These are phyloP conservation scores for Corapipo altera DNA, from an alignment of 2,113 vertebrate genomes.

Conservation along the genomic window DNA sequence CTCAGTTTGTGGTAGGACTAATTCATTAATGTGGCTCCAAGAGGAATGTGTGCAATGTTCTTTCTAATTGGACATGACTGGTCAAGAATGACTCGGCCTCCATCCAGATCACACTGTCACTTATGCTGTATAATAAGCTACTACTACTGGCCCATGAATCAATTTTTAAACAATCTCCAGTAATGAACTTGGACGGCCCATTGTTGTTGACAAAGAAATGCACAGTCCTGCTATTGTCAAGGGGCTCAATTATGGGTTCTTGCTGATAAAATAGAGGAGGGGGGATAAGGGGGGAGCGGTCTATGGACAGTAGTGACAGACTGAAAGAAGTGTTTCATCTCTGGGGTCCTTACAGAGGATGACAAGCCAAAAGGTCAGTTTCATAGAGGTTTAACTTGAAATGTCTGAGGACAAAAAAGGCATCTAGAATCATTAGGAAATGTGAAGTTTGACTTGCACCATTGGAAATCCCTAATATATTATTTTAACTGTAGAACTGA, in stretches of 20 bases:
- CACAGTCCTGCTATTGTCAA: slow-evolving; percentile 74
- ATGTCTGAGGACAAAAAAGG: slow-evolving; percentile 37
- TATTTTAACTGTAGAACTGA: slow-evolving; percentile 61
- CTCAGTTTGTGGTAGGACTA: slow-evolving; percentile 82
- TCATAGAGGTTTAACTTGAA: slow-evolving; percentile 39
- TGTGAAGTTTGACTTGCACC: slow-evolving; percentile 62
- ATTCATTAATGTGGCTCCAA: slow-evolving; percentile 81
- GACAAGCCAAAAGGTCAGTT: slow-evolving; percentile 58
- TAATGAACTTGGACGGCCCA: slow-evolving; percentile 82
- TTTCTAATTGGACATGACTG: slow-evolving; percentile 82
- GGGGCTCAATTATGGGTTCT: slow-evolving; percentile 73
- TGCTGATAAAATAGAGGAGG: slow-evolving; percentile 62
- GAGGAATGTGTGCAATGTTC: slow-evolving; percentile 73
- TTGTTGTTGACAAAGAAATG: slow-evolving; percentile 73
- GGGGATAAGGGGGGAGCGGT: neutral
- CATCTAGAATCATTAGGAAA: slow-evolving; percentile 68
- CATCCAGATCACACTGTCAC: slow-evolving; percentile 77
- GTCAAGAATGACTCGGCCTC: slow-evolving; percentile 75
- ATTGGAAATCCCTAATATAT: slow-evolving; percentile 60
- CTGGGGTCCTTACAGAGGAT: slow-evolving; percentile 35
- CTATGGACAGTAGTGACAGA: slow-evolving; percentile 46
- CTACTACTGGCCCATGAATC: slow-evolving; percentile 75
- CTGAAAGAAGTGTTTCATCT: slow-evolving; percentile 65
- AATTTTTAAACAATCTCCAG: slow-evolving; percentile 73
- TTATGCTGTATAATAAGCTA: slow-evolving; percentile 80